A percentile compares a stretch with the other conserved stretches of the same genome.
Evolutionary conservation across 2,797 vertebrate species (phyloP).

Genomic region (Euphonia xanthogaster): DNA sequence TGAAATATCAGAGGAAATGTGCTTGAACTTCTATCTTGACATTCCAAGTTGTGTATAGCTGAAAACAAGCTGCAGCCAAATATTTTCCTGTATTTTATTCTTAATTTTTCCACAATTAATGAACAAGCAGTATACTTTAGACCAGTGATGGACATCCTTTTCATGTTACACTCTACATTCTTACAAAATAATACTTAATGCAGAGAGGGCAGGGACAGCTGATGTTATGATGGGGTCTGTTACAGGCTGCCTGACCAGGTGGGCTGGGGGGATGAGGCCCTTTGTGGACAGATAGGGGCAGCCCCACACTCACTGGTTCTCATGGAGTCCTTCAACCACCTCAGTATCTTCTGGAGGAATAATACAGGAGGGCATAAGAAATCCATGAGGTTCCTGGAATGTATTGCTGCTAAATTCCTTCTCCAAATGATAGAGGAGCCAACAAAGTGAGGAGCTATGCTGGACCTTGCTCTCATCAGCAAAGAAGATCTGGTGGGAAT

Average conservation of each 20-base stretch:
- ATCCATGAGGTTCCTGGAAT: not conserved
- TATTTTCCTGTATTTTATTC: not conserved
- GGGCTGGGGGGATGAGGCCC: not conserved
- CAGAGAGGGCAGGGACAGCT: not conserved
- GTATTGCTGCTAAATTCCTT: not conserved
- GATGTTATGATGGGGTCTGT: not conserved
- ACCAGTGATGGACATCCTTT: not conserved
- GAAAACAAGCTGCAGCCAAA: not conserved
- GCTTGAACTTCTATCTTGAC: not conserved
- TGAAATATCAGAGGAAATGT: not conserved
- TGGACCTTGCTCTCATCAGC: not conserved
- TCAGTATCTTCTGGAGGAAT: not conserved
- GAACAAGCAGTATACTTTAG: not conserved
- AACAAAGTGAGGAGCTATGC: not conserved
- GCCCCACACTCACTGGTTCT: not conserved
- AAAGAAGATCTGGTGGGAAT: not conserved
- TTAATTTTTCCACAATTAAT: not conserved
- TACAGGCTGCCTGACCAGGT: not conserved
- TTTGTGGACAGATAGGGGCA: not conserved
- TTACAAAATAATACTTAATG: not conserved
- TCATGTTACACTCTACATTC: not conserved
- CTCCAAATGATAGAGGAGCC: not conserved
- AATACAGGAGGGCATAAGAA: not conserved
- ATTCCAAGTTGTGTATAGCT: not conserved
- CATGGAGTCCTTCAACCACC: not conserved